phyloP scores from a whole-genome alignment of 2,797 vertebrate genomes.

The Pseudocheirus occidentalis region DNA sequence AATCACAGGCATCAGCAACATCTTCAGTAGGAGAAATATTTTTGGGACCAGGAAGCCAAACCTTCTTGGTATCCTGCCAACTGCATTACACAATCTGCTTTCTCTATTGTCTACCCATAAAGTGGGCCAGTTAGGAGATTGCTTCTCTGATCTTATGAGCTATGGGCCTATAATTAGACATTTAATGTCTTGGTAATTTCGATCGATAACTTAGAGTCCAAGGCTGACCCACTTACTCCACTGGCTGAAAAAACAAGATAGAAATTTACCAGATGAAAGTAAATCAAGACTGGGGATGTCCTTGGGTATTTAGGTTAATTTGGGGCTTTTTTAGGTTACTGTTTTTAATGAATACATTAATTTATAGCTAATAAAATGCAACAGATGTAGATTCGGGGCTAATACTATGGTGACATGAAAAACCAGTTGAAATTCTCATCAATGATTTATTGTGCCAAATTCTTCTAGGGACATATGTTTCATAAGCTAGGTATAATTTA shows the following conservation, averaged over 20 bases:
- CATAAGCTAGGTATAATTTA: slow-evolving; percentile 34
- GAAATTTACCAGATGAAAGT: neutral
- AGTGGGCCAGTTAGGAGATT: neutral
- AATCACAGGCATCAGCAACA: slow-evolving; percentile 24
- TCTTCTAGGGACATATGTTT: slow-evolving; percentile 45
- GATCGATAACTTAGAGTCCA: slow-evolving; percentile 20
- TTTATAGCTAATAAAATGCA: neutral
- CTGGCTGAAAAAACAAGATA: slow-evolving; percentile 18
- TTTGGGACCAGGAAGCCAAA: neutral
- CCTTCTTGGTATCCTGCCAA: neutral
- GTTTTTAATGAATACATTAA: neutral
- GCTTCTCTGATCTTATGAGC: neutral
- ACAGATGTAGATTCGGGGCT: neutral
- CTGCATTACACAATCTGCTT: neutral
- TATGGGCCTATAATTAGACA: neutral
- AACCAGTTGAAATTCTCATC: slow-evolving; percentile 37
- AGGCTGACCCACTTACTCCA: slow-evolving; percentile 3
- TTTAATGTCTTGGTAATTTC: slow-evolving; percentile 28
- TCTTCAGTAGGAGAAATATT: slow-evolving; percentile 5
- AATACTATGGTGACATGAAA: slow-evolving; percentile 47
- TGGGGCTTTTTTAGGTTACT: neutral
- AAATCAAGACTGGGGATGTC: neutral
- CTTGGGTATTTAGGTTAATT: neutral
- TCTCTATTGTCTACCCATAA: neutral
- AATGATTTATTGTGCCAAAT: slow-evolving; percentile 58